These are phyloP conservation scores for Glandiceps talaboti DNA, from an alignment of 53 echinoderm and acorn worm genomes.

Conservation along the genomic window DNA sequence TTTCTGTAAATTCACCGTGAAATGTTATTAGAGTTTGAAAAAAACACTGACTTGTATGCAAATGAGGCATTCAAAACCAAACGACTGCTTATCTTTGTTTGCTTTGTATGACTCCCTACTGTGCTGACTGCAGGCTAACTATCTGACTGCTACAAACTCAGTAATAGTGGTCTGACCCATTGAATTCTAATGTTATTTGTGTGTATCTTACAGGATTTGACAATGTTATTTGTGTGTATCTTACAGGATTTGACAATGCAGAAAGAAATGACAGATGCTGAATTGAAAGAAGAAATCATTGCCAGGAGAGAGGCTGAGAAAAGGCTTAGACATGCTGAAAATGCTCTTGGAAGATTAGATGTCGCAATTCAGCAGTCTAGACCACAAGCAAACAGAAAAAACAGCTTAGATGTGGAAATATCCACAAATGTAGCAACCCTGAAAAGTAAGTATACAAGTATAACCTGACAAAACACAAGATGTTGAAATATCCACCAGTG, in stretches of 20 bases:
- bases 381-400: conserved; percentile 23
- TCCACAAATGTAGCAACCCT: conserved; percentile 78
- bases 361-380: conserved; percentile 61
- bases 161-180: too few species aligned
- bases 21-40: too few species aligned
- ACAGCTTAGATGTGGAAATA: conserved; percentile 62
- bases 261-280: conserved; percentile 91
- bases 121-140: too few species aligned
- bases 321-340: conserved; percentile 74
- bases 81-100: too few species aligned
- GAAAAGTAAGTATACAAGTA: conserved; percentile 48
- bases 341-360: conserved; percentile 69
- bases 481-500: neutral
- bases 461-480: neutral
- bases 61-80: too few species aligned
- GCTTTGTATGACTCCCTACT: too few species aligned
- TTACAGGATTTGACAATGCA: conserved; percentile 84
- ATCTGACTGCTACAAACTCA: too few species aligned
- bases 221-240: conserved; percentile 9
- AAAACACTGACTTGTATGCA: too few species aligned
- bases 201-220: conserved; percentile 49
- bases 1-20: too few species aligned
- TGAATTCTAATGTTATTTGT: too few species aligned
- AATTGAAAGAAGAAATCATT: conserved; percentile 83
- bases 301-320: conserved; percentile 84